A percentile compares a stretch with the other conserved stretches of the same genome.
phyloP scores from a whole-genome alignment of 2,888 invertebrate genomes.

The Synergus itoensis region DNA sequence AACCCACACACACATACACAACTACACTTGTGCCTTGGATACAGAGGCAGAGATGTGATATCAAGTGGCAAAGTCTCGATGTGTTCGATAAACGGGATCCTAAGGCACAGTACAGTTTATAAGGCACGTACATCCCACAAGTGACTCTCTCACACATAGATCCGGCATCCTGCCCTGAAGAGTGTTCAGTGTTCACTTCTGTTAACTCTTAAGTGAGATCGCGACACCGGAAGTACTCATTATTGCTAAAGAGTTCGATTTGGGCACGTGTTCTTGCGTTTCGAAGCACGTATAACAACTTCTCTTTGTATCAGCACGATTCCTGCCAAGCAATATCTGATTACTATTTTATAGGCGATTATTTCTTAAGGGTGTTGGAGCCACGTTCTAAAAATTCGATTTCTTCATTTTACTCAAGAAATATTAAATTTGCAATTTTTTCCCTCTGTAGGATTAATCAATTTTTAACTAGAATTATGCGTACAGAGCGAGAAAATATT shows the following conservation, averaged over 20 bases:
- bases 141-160: constrained; percentile 53
- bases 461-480: no score
- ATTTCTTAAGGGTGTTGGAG: no score
- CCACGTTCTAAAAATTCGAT: no score
- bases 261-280: constrained; percentile 17
- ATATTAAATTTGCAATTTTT: no score
- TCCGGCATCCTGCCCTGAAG: not conserved
- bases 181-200: not conserved
- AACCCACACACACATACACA: not conserved
- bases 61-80: constrained; percentile 51
- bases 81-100: constrained; percentile 64
- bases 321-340: not conserved
- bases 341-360: not conserved
- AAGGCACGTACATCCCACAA: constrained; percentile 44
- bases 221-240: constrained; percentile 39
- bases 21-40: not conserved
- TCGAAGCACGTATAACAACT: not conserved
- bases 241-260: constrained; percentile 38
- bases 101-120: constrained; percentile 44
- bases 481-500: no score
- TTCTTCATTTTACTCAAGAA: no score
- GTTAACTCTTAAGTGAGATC: constrained; percentile 22
- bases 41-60: constrained; percentile 43
- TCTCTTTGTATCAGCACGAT: not conserved
- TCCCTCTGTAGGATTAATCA: no score